These are phyloP conservation scores for Trematocara marginatum DNA, from an alignment of 2,113 vertebrate species.

Conservation along the genomic window DNA sequence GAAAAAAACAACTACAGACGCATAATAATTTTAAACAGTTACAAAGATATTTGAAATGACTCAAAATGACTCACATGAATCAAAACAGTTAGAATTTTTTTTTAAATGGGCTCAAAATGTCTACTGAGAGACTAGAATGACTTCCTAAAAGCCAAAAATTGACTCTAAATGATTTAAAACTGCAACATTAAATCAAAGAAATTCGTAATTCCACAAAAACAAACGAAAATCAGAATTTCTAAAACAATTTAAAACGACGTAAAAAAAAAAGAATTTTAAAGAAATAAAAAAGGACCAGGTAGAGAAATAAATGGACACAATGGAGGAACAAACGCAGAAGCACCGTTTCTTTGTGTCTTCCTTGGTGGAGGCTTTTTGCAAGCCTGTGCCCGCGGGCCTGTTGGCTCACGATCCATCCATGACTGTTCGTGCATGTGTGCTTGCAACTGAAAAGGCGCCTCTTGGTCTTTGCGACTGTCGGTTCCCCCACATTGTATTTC, in stretches of 20 bases:
- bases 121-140: not conserved
- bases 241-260: not conserved
- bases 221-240: not conserved
- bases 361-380: not conserved
- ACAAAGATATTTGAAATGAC: not conserved
- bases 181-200: not conserved
- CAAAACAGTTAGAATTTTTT: rapidly evolving
- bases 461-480: constrained; percentile 30
- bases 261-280: not conserved
- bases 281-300: not conserved
- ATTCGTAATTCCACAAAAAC: not conserved
- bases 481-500: constrained; percentile 41
- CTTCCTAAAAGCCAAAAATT: not conserved
- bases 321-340: not conserved
- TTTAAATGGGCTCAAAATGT: not conserved
- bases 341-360: not conserved
- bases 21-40: not conserved
- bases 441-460: constrained; percentile 18
- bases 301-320: not conserved
- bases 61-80: not conserved
- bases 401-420: not conserved
- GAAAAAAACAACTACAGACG: not conserved
- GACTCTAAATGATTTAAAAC: not conserved
- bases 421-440: constrained; percentile 26
- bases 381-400: not conserved